Evolutionary conservation across 1,140 invertebrate species (phyloP).

Genomic region (Phenacoccus solenopsis): DNA sequence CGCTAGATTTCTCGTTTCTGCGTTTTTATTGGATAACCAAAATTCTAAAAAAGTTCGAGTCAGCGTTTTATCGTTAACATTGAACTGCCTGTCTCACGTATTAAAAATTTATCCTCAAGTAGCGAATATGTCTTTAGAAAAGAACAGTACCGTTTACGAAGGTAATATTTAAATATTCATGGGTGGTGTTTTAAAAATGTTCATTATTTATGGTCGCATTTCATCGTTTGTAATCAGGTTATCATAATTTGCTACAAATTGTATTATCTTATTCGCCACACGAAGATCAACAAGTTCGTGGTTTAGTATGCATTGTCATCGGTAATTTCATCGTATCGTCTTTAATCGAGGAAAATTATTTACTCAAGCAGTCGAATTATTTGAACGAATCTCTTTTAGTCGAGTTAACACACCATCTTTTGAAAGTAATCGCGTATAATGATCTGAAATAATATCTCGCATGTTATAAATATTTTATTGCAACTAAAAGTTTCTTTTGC

Average conservation of each 20-base stretch:
- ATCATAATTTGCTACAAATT: background rate
- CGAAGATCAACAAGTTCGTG: slow-evolving; percentile 68
- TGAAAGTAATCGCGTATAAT: background rate
- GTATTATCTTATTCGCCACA: slow-evolving; percentile 38
- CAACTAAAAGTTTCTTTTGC: slow-evolving; percentile 3
- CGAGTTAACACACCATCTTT: background rate
- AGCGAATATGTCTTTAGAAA: slow-evolving; percentile 48
- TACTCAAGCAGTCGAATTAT: background rate
- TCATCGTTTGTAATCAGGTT: slow-evolving; percentile 5
- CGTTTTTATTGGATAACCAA: slow-evolving; percentile 51
- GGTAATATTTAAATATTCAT: no score
- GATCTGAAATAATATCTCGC: no score
- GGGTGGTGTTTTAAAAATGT: background rate
- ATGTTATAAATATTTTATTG: no score
- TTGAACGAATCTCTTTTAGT: background rate
- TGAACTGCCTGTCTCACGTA: slow-evolving; percentile 57
- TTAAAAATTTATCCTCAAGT: slow-evolving; percentile 53
- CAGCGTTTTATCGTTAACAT: slow-evolving; percentile 68
- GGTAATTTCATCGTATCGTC: slow-evolving; percentile 51
- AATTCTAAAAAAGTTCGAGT: slow-evolving; percentile 57
- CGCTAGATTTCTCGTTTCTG: slow-evolving; percentile 53
- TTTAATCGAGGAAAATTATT: slow-evolving; percentile 21
- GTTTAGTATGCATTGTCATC: slow-evolving; percentile 50
- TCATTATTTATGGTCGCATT: background rate
- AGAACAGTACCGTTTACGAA: slow-evolving; percentile 29